Evolutionary conservation across 2,797 vertebrate species (phyloP).

Genomic region (Halcyon smyrnensis): DNA sequence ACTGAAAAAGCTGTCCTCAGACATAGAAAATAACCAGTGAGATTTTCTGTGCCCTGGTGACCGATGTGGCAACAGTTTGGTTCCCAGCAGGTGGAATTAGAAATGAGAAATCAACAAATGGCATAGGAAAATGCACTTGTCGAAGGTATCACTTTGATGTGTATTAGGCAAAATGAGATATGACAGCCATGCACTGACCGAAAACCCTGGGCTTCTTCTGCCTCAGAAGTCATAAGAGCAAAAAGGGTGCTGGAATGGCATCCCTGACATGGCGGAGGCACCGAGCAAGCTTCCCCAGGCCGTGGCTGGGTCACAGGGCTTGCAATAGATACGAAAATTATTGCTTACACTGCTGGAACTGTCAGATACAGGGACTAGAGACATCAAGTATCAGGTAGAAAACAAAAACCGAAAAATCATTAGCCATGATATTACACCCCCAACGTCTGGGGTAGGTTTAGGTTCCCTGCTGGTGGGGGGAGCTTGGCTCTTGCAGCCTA

Average conservation of each 20-base stretch:
- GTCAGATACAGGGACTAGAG: not conserved
- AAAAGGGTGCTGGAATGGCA: not conserved
- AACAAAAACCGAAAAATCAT: not conserved
- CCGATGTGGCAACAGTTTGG: not conserved
- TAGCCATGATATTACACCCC: not conserved
- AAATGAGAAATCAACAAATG: conserved; percentile 44
- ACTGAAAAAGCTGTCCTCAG: not conserved
- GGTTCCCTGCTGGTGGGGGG: not conserved
- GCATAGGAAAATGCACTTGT: conserved; percentile 18
- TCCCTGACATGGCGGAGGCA: not conserved
- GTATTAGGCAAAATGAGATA: conserved; percentile 32
- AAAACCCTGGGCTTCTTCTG: conserved; percentile 30
- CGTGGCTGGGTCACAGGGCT: not conserved
- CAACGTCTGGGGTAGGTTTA: not conserved
- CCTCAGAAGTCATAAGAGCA: conserved; percentile 13
- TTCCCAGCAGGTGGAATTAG: conserved; percentile 15
- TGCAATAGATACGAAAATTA: not conserved
- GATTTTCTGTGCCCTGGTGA: not conserved
- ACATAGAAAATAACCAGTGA: not conserved
- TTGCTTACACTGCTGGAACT: conserved; percentile 4
- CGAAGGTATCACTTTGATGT: conserved; percentile 4
- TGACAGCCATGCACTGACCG: conserved; percentile 55
- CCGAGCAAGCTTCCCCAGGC: not conserved
- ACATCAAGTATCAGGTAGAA: not conserved
- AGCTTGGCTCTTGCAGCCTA: not conserved